Evolutionary conservation across 2,797 vertebrate genomes (phyloP).

Genomic region (Spea hammondii): DNA sequence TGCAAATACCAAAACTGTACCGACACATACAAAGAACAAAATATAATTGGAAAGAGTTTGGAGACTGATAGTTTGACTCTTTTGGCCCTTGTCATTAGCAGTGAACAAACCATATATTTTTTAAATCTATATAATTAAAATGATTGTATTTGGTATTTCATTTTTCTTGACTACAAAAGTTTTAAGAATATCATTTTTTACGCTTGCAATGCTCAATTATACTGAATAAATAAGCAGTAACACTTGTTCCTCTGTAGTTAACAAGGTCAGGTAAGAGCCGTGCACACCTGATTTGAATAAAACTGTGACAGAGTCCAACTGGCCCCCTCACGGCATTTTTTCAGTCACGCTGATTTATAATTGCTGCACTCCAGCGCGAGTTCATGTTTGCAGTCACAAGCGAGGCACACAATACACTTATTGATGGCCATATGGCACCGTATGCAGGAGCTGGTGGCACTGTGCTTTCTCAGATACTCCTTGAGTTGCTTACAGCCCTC

Average conservation of each 20-base stretch:
- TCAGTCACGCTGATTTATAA: constrained; percentile 33
- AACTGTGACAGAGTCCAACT: constrained; percentile 14
- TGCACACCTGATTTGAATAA: constrained; percentile 26
- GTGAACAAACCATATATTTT: too few species aligned
- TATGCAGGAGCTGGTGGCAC: constrained; percentile 33
- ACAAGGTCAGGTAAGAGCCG: neutral
- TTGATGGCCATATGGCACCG: constrained; percentile 33
- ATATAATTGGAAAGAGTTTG: too few species aligned
- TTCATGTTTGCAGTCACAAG: constrained; percentile 44
- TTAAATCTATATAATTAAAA: too few species aligned
- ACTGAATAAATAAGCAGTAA: neutral
- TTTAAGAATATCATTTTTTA: too few species aligned
- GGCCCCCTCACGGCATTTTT: constrained; percentile 15
- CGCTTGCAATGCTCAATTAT: neutral
- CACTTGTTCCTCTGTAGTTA: neutral
- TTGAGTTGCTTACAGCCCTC: constrained; percentile 24
- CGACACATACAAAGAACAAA: too few species aligned
- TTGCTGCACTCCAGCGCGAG: constrained; percentile 37
- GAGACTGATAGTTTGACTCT: too few species aligned
- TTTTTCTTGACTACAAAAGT: too few species aligned
- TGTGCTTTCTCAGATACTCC: constrained; percentile 48
- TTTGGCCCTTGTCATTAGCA: too few species aligned
- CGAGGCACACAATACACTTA: constrained; percentile 35
- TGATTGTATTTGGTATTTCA: too few species aligned
- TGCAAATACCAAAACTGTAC: too few species aligned